These are phyloP conservation scores for Amitus sp. DNA, from an alignment of 2,888 invertebrate genomes.

Conservation along the genomic window DNA sequence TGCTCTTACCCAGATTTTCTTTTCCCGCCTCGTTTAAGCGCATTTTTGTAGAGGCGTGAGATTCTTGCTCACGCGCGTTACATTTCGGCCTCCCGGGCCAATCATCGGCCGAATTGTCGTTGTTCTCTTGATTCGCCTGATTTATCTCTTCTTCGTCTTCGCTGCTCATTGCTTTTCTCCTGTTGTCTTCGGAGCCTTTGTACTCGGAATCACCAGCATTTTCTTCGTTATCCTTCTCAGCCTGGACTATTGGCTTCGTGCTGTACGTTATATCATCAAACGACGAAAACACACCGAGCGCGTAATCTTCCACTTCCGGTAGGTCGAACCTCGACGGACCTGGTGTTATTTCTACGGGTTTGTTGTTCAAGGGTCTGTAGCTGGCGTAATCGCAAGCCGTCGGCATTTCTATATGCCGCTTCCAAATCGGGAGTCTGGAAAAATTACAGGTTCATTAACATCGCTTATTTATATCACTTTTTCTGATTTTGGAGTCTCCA, in stretches of 20 bases:
- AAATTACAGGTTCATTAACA: not conserved
- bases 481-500: too few species aligned
- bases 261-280: slow-evolving; percentile 79
- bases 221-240: slow-evolving; percentile 56
- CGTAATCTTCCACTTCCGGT: slow-evolving; percentile 77
- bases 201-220: slow-evolving; percentile 56
- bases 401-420: slow-evolving; percentile 25
- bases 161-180: slow-evolving; percentile 10
- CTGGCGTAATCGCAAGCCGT: slow-evolving; percentile 49
- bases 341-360: slow-evolving; percentile 65
- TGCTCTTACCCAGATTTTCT: slow-evolving; percentile 68
- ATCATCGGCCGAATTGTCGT: slow-evolving; percentile 59
- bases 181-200: slow-evolving; percentile 39
- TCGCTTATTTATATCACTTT: not conserved
- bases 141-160: slow-evolving; percentile 10
- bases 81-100: slow-evolving; percentile 59
- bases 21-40: slow-evolving; percentile 73
- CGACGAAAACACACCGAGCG: slow-evolving; percentile 72
- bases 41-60: slow-evolving; percentile 65
- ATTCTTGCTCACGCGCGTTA: slow-evolving; percentile 55
- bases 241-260: slow-evolving; percentile 75
- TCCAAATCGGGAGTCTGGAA: slow-evolving; percentile 33
- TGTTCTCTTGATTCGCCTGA: slow-evolving; percentile 43
- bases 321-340: slow-evolving; percentile 75
- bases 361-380: slow-evolving; percentile 48